These are phyloP conservation scores for Girardia tigrina DNA, from an alignment of 2,888 invertebrate species.

Conservation along the genomic window DNA sequence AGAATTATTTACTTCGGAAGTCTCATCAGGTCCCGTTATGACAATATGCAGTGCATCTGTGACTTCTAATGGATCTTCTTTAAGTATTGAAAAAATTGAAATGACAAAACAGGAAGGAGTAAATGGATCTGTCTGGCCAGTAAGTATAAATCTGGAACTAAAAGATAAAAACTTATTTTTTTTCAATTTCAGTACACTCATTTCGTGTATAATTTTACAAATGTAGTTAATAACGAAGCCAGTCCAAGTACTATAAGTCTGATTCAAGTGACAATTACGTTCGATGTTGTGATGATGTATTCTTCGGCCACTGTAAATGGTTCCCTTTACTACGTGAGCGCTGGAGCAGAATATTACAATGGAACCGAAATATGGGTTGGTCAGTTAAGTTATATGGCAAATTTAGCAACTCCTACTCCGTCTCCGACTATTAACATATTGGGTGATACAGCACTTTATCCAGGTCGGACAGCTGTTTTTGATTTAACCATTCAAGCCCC, in stretches of 20 bases:
- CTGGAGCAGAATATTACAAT: conserved; percentile 45
- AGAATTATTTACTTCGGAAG: neutral
- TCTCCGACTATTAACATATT: neutral
- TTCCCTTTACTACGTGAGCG: conserved; percentile 45
- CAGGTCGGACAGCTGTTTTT: neutral
- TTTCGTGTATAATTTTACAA: no score
- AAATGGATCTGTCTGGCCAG: neutral
- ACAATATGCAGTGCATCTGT: conserved; percentile 43
- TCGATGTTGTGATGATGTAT: conserved; percentile 43
- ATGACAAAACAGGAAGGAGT: neutral
- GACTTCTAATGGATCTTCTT: conserved; percentile 38
- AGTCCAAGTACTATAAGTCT: no score
- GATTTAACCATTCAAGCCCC: no score
- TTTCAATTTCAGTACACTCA: no score
- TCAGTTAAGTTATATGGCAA: conserved; percentile 42
- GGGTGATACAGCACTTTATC: neutral
- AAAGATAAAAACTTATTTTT: no score
- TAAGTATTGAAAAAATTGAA: neutral
- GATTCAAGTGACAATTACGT: no score
- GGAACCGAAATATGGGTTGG: conserved; percentile 46
- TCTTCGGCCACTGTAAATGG: conserved; percentile 38
- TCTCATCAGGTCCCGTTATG: conserved; percentile 41
- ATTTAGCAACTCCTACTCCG: neutral
- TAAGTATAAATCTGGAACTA: no score
- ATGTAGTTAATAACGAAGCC: no score